phyloP scores from a whole-genome alignment of 1,140 invertebrate genomes.

The Ditylenchus dipsaci region DNA sequence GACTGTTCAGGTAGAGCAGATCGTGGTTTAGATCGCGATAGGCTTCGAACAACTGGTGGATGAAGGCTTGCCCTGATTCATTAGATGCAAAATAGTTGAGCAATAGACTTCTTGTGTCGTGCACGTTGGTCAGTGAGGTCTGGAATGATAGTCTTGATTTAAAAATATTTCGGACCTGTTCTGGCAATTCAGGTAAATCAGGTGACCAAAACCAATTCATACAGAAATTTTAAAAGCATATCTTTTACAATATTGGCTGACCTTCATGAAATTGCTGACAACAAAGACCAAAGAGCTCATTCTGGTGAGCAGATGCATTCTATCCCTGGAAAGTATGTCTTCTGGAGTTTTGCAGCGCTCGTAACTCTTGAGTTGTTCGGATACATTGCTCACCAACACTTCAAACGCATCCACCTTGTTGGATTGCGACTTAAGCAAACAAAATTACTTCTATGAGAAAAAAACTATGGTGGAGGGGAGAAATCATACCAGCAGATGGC shows the following conservation, averaged over 20 bases:
- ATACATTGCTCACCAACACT: background rate
- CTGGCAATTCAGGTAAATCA: too few relatives aligned
- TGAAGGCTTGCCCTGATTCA: conserved; percentile 3
- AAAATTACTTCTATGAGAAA: background rate
- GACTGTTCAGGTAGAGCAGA: conserved; percentile 1
- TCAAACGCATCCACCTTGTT: conserved; percentile 1
- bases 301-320: conserved; percentile 3
- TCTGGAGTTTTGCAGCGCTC: background rate
- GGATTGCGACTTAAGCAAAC: conserved; percentile 2
- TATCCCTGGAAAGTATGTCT: background rate
- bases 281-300: conserved; percentile 2
- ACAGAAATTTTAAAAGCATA: too few relatives aligned
- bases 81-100: conserved; percentile 24
- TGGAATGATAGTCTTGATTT: too few relatives aligned
- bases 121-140: background rate
- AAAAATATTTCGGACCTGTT: too few relatives aligned
- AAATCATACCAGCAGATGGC: conserved; percentile 31
- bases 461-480: too few relatives aligned
- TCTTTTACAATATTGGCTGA: too few relatives aligned
- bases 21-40: conserved; percentile 16
- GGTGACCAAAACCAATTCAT: too few relatives aligned
- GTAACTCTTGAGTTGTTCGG: conserved; percentile 1
- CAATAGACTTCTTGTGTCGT: conserved; percentile 13
- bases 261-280: conserved; percentile 8
- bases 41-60: conserved; percentile 12